These are phyloP conservation scores for Torymus auratus DNA, from an alignment of 2,888 invertebrate species.

Conservation along the genomic window DNA sequence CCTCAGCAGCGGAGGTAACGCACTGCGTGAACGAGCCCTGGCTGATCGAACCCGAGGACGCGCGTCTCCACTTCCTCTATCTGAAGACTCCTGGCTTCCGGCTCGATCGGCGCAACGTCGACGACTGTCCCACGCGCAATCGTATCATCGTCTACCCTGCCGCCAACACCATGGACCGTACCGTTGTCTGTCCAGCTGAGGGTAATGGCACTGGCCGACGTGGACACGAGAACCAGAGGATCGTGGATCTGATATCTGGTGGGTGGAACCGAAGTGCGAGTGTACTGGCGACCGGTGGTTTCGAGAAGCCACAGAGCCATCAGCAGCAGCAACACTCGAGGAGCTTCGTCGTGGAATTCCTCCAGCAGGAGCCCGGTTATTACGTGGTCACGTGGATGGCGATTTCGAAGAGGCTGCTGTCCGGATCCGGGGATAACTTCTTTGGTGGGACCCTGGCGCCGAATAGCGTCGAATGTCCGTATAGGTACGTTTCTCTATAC, in stretches of 20 bases:
- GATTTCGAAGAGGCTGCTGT: slow-evolving; percentile 82
- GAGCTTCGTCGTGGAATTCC: slow-evolving; percentile 86
- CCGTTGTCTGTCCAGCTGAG: slow-evolving; percentile 83
- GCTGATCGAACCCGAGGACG: slow-evolving; percentile 87
- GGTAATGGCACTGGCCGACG: slow-evolving; percentile 62
- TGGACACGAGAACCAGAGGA: slow-evolving; percentile 59
- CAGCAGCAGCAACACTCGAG: slow-evolving; percentile 78
- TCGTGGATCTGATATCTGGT: slow-evolving; percentile 53
- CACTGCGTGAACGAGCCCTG: slow-evolving; percentile 86
- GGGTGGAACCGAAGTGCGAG: slow-evolving; percentile 62
- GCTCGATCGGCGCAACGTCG: slow-evolving; percentile 76
- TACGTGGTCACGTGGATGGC: slow-evolving; percentile 89
- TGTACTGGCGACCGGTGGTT: slow-evolving; percentile 57
- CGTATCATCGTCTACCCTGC: slow-evolving; percentile 86
- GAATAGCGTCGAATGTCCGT: slow-evolving; percentile 83
- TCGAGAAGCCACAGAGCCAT: slow-evolving; percentile 53
- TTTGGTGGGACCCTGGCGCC: slow-evolving; percentile 64
- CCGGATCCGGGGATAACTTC: slow-evolving; percentile 64
- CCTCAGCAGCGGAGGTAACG: slow-evolving; percentile 65
- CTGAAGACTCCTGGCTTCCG: slow-evolving; percentile 84
- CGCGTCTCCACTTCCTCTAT: slow-evolving; percentile 84
- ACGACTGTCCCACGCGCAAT: slow-evolving; percentile 83
- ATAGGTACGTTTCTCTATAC: slow-evolving; percentile 79
- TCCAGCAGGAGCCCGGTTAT: slow-evolving; percentile 85
- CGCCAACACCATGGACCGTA: slow-evolving; percentile 80